Percentiles rank a stretch among this genome's conserved stretches.
phyloP scores from a whole-genome alignment of 2,113 vertebrate species.

The Ariopsis seemanni region DNA sequence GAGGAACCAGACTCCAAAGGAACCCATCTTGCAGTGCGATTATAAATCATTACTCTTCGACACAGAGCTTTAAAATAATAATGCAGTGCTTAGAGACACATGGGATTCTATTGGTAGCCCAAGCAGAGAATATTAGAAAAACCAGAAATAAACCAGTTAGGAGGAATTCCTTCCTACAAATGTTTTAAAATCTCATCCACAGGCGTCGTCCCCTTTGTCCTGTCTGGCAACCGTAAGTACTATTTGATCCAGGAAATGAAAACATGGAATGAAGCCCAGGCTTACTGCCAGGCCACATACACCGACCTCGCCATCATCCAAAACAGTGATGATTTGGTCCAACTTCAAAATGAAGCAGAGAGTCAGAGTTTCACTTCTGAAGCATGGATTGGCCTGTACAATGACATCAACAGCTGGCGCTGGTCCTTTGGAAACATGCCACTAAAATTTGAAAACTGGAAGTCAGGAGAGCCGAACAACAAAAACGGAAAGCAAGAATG shows the following conservation, averaged over 20 bases:
- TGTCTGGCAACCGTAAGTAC: not conserved
- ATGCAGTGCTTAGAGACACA: no score
- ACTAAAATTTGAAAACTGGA: not conserved
- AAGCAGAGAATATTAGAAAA: not conserved
- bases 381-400: not conserved
- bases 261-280: conserved; percentile 13
- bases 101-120: no score
- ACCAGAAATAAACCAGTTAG: not conserved
- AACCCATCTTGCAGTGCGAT: no score
- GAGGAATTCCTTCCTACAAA: not conserved
- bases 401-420: not conserved
- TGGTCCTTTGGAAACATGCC: not conserved
- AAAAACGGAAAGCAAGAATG: not conserved
- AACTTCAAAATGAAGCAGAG: not conserved
- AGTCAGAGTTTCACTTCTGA: not conserved
- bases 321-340: not conserved
- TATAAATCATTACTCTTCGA: no score
- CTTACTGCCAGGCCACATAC: not conserved
- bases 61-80: no score
- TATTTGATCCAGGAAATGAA: not conserved
- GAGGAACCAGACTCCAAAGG: no score
- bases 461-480: conserved; percentile 6
- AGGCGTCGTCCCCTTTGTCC: not conserved
- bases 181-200: not conserved
- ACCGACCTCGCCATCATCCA: not conserved